Evolutionary conservation across 92 coral and sea anemone species (phyloP), one percentile per base, ranked within the genome.

Genomic region (Meandrina meandrites): DNA sequence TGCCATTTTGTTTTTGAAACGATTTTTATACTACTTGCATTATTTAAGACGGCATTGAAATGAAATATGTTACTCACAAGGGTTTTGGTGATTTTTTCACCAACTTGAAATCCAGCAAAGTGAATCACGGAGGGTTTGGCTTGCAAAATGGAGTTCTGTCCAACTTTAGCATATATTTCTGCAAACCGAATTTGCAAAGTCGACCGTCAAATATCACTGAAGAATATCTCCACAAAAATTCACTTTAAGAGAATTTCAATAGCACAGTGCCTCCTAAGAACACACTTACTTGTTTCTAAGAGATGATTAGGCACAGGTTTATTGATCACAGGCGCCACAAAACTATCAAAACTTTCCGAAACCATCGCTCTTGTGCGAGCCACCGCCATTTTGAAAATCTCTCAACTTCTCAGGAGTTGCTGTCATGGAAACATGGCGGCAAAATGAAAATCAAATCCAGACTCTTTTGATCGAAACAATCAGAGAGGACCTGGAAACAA

Each of bases 341-440:
- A 96, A 58, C 92, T 96, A 42, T 93, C 94, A 56, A 91, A 92
- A 87, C 83, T 92, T 77, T 92, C 98, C 60, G 94, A 90, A 76
- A 93, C 67, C 89, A 90, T 92, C 42, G 91, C 86, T 67, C 94
- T 76, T 24, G 94, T 88, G 51, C 94, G 90, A 36, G 94, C 93
- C 86, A 93, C 96, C 98, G 99, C 99, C 99, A 96, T 96, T 92
- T 95, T 96, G 98, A 82, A 94, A 86, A 79, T 35, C 57, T 53
- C 66, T 35, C 69, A 34, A 50, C 53, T 48, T 66, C 30, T 54
- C 24, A 12, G 66, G 40, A 64, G 91, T 93, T 83, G n/a, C n/a
- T n/a, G 96, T 86, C 91, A 80, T 92, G 94, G 94, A 79, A 88
- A 91, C 91, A 87, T 57, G 82, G 54, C 45, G 73, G 93, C 75